Base-by-base conservation (phyloP, 2,888 invertebrate genomes). In the Diadegma fenestrale region DNA sequence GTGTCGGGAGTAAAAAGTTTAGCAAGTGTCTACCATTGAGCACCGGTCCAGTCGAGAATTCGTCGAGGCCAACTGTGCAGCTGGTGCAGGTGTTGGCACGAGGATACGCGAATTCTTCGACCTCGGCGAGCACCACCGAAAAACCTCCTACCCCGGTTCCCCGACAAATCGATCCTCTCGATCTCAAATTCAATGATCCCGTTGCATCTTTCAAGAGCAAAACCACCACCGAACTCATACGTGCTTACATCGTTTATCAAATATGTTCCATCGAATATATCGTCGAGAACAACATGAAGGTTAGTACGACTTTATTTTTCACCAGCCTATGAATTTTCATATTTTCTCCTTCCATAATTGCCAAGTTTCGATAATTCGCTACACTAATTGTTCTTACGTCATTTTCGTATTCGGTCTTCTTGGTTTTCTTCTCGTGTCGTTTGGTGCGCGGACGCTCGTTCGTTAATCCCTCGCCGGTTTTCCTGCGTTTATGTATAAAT, bases 181-280 rank as follows among this genome's bases (percentile, higher is more conserved):
- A 98, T 94, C 96, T 97, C 87, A 95, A 95, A 89, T 99, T 99
- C 95, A 96, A 96, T 94, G 97, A 98, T 95, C 97, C 98, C 37
- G 95, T 96, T 91, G 98, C 98, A 89, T 97, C 99, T 37, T 99
- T 98, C 95, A 98, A 98, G 94, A 98, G 98, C 95, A 99, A 99
- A 95, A 98, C 98, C 90, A 99, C 97, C 89, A 96, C 96, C 95
- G 99, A 99, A 94, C 95, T 99, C 89, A 93, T 98, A 75, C 95
- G 99, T 88, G 99, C 98, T 58, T 97, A 98, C 94, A 91, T 98
- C 92, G 99, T 99, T 89, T 99, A 99, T 94, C 96, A 97, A 93
- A 95, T 99, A 94, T 99, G 99, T 94, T 97, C 98, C 81, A 95
- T 97, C 92, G 96, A 97, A 92, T 97, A 96, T 94, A 94, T 99